Evolutionary conservation across 2,113 vertebrate species (phyloP).

Genomic region (Scortum barcoo): DNA sequence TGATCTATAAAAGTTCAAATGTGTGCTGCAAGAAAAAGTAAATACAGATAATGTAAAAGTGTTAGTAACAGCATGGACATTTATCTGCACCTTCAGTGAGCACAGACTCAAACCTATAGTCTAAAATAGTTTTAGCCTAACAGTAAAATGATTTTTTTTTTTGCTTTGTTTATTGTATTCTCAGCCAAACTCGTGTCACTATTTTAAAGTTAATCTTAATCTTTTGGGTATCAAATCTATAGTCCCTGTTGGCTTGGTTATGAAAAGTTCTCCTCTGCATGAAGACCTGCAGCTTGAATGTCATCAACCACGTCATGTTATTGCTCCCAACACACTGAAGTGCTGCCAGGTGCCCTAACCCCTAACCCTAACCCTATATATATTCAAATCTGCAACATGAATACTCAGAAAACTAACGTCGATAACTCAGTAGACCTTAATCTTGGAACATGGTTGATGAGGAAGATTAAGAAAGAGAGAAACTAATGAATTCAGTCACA

Average conservation of each 20-base stretch:
- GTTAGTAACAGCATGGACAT: too few species aligned
- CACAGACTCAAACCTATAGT: too few species aligned
- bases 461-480: not conserved
- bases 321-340: too few species aligned
- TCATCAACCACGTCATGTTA: too few species aligned
- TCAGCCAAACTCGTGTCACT: not conserved
- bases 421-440: not conserved
- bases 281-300: too few species aligned
- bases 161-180: too few species aligned
- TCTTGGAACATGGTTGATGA: not conserved
- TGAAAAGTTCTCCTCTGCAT: too few species aligned
- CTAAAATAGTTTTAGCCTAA: not conserved
- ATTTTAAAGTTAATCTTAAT: not conserved
- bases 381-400: not conserved
- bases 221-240: not conserved
- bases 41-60: too few species aligned
- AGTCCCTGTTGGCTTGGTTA: not conserved
- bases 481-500: not conserved
- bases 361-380: too few species aligned
- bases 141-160: not conserved
- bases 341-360: too few species aligned
- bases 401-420: not conserved
- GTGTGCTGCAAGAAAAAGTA: too few species aligned
- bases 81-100: too few species aligned
- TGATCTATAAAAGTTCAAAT: not conserved